Conservation (phyloP, 2,797 vertebrate species). For the Alectoris magna region DNA sequence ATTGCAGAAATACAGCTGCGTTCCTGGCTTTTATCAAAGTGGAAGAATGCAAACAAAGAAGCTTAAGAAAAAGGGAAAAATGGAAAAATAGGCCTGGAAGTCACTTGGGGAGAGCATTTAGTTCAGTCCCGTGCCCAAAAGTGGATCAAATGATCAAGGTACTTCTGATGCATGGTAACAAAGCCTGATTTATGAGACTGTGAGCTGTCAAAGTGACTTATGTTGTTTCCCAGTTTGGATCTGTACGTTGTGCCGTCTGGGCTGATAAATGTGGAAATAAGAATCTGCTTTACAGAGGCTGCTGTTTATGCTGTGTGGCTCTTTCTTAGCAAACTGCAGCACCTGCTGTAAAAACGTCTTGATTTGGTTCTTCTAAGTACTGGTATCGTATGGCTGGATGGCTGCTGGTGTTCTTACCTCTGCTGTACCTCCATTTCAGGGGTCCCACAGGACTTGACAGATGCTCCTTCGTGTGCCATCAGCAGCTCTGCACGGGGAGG, state of each 20-base stretch:
- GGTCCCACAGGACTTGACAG: background rate
- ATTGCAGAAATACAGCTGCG: background rate
- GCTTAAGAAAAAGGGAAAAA: background rate
- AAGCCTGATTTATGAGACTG: no score
- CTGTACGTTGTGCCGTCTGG: accelerated
- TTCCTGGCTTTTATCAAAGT: background rate
- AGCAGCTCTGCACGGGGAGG: background rate
- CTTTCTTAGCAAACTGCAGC: background rate
- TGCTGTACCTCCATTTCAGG: background rate
- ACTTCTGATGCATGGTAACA: background rate
- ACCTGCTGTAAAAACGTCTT: background rate
- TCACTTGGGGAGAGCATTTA: background rate
- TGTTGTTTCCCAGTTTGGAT: background rate
- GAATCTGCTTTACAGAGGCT: background rate
- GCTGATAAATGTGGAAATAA: background rate
- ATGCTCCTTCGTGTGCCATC: background rate
- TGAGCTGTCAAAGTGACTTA: background rate
- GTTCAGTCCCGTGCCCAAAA: background rate
- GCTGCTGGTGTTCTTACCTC: background rate
- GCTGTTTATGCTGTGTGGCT: background rate
- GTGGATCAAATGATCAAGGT: background rate
- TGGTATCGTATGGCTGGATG: background rate
- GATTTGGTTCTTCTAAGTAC: background rate
- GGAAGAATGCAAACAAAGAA: background rate
- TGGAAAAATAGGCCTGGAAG: background rate